These are phyloP conservation scores for Thamnaconus septentrionalis DNA, from an alignment of 2,113 vertebrate species.

Conservation along the genomic window DNA sequence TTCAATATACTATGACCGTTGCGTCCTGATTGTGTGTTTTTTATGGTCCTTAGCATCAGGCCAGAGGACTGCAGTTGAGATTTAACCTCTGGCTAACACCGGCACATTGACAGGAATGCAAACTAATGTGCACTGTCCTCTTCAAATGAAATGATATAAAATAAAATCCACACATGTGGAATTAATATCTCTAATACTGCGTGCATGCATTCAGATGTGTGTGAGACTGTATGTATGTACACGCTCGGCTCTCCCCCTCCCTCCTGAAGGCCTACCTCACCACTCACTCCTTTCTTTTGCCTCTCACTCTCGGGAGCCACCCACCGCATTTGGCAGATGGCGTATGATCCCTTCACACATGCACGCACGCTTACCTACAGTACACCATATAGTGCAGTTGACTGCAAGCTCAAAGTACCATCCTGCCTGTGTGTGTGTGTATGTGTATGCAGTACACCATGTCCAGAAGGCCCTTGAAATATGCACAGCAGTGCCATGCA, in stretches of 20 bases:
- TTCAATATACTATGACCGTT: no score
- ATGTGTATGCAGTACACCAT: conserved; percentile 24
- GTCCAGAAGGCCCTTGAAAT: conserved; percentile 75
- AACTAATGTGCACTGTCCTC: no score
- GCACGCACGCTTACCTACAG: conserved; percentile 29
- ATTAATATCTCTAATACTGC: no score
- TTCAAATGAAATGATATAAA: no score
- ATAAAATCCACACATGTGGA: no score
- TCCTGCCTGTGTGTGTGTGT: conserved; percentile 27
- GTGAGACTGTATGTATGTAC: not conserved
- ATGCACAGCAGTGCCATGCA: conserved; percentile 71
- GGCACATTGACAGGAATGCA: no score
- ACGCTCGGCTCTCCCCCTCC: conserved; percentile 17
- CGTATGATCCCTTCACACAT: conserved; percentile 37
- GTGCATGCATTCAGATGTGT: not conserved
- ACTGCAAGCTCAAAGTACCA: conserved; percentile 52
- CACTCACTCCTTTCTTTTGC: conserved; percentile 34
- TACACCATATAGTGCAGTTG: conserved; percentile 37
- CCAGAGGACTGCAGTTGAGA: no score
- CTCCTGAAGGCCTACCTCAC: conserved; percentile 37
- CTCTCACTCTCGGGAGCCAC: conserved; percentile 56
- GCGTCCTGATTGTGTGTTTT: no score
- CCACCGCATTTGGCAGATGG: conserved; percentile 59
- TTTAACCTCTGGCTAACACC: no score
- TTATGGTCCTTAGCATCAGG: no score